phyloP scores from a whole-genome alignment of 2,113 vertebrate species.

The Seriola aureovittata region DNA sequence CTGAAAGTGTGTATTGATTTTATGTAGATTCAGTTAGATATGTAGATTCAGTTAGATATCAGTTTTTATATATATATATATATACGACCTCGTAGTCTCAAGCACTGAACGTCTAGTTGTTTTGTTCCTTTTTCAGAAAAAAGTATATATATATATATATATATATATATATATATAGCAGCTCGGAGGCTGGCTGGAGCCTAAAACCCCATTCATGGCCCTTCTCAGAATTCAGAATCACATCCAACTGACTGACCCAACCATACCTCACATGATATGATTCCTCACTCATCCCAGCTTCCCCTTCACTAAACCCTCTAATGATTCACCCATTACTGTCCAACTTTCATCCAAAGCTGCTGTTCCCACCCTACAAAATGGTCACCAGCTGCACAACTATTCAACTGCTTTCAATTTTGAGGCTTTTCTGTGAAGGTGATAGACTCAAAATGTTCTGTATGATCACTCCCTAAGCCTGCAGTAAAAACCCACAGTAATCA shows the following conservation, averaged over 20 bases:
- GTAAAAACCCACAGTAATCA: not conserved
- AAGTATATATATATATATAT: too few species aligned
- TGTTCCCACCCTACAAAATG: too few species aligned
- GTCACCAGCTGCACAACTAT: not conserved
- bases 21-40: not conserved
- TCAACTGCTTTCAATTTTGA: not conserved
- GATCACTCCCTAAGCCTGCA: not conserved
- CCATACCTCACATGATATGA: not conserved
- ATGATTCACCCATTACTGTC: too few species aligned
- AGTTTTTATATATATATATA: too few species aligned
- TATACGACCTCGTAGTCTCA: too few species aligned
- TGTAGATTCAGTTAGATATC: not conserved
- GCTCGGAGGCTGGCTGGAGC: not conserved
- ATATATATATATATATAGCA: too few species aligned
- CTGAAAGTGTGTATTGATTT: constrained; percentile 18
- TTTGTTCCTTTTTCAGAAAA: too few species aligned
- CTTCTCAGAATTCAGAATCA: too few species aligned
- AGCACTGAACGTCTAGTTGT: too few species aligned
- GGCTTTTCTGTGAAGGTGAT: not conserved
- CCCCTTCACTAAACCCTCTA: not conserved
- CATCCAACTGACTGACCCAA: not conserved
- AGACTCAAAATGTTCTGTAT: not conserved
- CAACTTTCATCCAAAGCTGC: too few species aligned
- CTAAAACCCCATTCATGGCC: not conserved
- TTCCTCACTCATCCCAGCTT: not conserved